Evolutionary conservation across 2,888 invertebrate species (phyloP), one percentile per base, ranked within the genome.

Genomic region (Loripinus fragilis): DNA sequence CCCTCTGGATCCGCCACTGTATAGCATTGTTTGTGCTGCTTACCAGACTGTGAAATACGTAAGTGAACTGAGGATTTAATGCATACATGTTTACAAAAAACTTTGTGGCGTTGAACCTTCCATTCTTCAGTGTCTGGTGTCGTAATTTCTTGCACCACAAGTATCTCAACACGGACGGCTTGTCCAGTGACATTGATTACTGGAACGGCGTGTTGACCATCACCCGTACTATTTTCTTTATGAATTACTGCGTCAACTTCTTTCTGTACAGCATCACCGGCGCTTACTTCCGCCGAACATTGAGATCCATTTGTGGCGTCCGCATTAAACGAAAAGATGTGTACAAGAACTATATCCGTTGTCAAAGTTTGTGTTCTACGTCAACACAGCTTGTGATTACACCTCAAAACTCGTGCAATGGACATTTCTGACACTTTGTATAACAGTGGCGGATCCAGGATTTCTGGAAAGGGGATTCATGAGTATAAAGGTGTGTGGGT

Each of bases 161-260:
- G 5, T n/a, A 55, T n/a, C 8, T 70, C 7, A 41, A 28, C 20
- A 23, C 28, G 28, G 23, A n/a, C n/a, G 15, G 38, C 10, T 35
- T 23, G 23, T 17, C 42, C 1, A 15, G 41, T 28, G 64, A 85
- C 25, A 60, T 73, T 0, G 78, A 85, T 3, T 85, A 81, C 76
- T 83, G 85, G 81, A 83, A 76, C 30, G 87, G 83, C 8, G 71
- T 86, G 1, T 76, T 88, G 42, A 80, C 73, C 20, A 80, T 91
- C 23, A 86, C 90, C 7, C 76, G 90, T 67, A 87, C 90, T 3
- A 86, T 91, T 42, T 91, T 91, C 78, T 89, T 86, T 72, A 77
- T 90, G 75, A 92, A 92, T 77, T 92, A 91, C 77, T 91, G 91
- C 75, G 82, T n/a, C n/a, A n/a, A n/a, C n/a, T n/a, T n/a, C n/a